phyloP scores from a whole-genome alignment of 2,797 vertebrate genomes.

The Hephaestus fuliginosus region DNA sequence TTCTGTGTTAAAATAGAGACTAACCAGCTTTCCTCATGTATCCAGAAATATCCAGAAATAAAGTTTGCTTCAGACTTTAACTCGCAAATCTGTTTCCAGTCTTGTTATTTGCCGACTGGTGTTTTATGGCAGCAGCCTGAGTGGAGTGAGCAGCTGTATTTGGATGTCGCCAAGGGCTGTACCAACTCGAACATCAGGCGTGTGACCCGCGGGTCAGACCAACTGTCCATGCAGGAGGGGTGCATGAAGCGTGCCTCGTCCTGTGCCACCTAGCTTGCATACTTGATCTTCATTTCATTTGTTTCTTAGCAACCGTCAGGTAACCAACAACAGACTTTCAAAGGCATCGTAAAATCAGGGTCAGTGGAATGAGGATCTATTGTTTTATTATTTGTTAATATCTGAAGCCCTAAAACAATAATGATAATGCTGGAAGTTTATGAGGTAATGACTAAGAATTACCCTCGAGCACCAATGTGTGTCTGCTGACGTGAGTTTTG shows the following conservation, averaged over 20 bases:
- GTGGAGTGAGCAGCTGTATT: conserved; percentile 63
- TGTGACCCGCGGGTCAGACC: conserved; percentile 42
- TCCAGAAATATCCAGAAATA: conserved; percentile 48
- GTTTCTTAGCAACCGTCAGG: conserved; percentile 37
- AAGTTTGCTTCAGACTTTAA: conserved; percentile 32
- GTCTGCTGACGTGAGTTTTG: background rate
- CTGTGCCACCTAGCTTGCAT: background rate
- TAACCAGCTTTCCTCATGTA: conserved; percentile 18
- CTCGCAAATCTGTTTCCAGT: conserved; percentile 21
- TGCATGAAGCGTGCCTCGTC: conserved; percentile 3
- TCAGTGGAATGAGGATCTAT: conserved; percentile 13
- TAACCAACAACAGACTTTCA: background rate
- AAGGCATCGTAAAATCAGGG: conserved; percentile 11
- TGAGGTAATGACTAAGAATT: conserved; percentile 31
- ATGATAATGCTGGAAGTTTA: conserved; percentile 20
- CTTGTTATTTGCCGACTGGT: conserved; percentile 47
- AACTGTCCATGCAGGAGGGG: conserved; percentile 17
- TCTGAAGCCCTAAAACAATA: conserved; percentile 38
- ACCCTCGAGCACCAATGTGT: background rate
- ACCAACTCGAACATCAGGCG: conserved; percentile 48
- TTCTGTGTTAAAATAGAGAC: conserved; percentile 44
- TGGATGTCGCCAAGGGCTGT: conserved; percentile 39
- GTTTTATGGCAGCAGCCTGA: conserved; percentile 42
- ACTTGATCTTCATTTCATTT: conserved; percentile 14
- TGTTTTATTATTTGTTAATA: conserved; percentile 38